Base-by-base conservation (phyloP, 64 coral and sea anemone species). In the Montipora cactus region DNA sequence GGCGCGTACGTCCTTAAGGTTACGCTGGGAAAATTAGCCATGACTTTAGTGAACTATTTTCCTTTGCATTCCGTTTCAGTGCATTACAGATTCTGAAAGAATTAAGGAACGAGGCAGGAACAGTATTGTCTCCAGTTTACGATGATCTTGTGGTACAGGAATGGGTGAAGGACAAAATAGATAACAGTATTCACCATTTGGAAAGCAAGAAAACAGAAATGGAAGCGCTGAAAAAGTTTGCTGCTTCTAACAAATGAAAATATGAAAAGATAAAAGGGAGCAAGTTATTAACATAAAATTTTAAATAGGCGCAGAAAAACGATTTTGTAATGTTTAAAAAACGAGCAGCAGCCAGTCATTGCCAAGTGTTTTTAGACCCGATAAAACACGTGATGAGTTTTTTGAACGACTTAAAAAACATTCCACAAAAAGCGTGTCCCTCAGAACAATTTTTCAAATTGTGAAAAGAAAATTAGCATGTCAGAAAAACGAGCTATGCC, bases 81-180 rank as follows among this genome's bases (percentile, higher is more conserved):
- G 87, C 21, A 4, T 77, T 89, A 77, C 8, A 76, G 72, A 79
- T 89, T 46, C 28, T 89, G 44, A 88, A 12, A 72, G 37, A 59
- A 6, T 5, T 93, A 74, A 18, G 79, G 20, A 37, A 87, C 8
- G 67, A 93, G 52, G 82, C 66, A 86, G 16, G 9, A 20, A 49
- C 44, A 86, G 74, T 88, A 5, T 48, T 55, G 0, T 50, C 57
- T 49, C 75, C 21, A 0, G 78, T 93, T 20, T 93, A 78, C 66
- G 77, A 93, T 74, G 49, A 93, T 4, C 18, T 28, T 58, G 76
- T 88, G 15, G 76, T 93, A 2, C 77, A 88, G 13, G 92, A 93
- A 68, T 93, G 92, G 92, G 18, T 88, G 9, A 87, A 79, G 15
- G 92, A 93, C 46, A 93, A 93, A 47, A 73, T 93, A n/a, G 62